Percentiles rank a stretch among this genome's conserved stretches.
Conservation (phyloP, 2,113 vertebrate species). For the Catagonus wagneri region DNA sequence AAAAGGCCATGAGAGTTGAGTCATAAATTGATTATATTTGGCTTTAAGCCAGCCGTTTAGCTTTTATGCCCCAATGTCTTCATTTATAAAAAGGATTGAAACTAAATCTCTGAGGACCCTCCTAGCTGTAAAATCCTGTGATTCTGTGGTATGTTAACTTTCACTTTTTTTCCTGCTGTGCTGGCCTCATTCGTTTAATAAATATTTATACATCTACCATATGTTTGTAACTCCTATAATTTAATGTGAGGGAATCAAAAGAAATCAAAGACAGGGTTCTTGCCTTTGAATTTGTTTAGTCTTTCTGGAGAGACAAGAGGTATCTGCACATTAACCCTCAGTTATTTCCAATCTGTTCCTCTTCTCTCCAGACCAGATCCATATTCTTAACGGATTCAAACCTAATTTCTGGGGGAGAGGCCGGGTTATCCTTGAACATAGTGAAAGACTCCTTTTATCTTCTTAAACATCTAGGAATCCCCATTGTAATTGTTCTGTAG, state of each 20-base stretch:
- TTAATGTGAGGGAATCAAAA: constrained; percentile 40
- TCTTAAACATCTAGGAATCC: background rate
- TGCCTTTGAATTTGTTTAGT: constrained; percentile 37
- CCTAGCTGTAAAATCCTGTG: background rate
- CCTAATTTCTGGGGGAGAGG: background rate
- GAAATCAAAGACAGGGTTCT: background rate
- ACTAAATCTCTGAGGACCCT: background rate
- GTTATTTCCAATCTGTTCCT: constrained; percentile 37
- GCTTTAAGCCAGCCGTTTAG: background rate
- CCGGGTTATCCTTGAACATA: background rate
- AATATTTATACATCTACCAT: constrained; percentile 49
- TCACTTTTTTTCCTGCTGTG: background rate
- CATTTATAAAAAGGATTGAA: constrained; percentile 40
- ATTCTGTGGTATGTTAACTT: background rate
- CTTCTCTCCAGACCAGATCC: constrained; percentile 6
- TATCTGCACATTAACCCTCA: constrained; percentile 18
- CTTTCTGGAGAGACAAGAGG: background rate
- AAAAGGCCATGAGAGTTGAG: background rate
- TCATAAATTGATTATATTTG: constrained; percentile 30
- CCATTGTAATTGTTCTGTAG: background rate
- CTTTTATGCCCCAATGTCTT: background rate
- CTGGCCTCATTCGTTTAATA: constrained; percentile 29
- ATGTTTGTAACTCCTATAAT: constrained; percentile 16
- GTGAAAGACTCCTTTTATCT: background rate
- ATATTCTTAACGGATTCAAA: constrained; percentile 25